These are phyloP conservation scores for Drosophila erecta DNA, from an alignment of 1,140 invertebrate genomes.

Conservation along the genomic window DNA sequence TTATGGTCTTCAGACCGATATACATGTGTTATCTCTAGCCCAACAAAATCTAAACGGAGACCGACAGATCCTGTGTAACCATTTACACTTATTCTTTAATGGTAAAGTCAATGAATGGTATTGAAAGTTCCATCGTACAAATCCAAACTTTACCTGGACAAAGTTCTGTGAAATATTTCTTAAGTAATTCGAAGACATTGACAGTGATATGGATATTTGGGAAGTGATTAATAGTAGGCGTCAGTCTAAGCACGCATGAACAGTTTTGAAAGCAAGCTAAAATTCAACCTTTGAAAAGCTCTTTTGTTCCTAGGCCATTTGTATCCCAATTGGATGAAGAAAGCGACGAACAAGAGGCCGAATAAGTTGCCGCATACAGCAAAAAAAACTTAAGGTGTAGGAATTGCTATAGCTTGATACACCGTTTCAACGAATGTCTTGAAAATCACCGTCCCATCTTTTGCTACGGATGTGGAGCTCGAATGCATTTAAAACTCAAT, in stretches of 20 bases:
- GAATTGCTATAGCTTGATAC: no score
- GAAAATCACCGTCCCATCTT: not conserved
- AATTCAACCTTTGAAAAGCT: no score
- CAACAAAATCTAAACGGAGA: not conserved
- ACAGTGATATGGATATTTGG: no score
- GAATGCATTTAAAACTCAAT: not conserved
- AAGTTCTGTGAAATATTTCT: not conserved
- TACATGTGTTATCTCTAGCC: not conserved
- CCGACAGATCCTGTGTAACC: not conserved
- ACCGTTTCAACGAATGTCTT: constrained; percentile 5
- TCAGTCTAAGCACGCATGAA: no score
- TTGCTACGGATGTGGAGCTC: not conserved
- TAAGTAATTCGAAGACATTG: no score
- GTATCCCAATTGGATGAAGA: no score
- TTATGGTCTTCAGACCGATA: not conserved
- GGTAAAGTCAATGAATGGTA: not conserved
- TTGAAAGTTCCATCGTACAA: not conserved
- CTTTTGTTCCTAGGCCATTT: no score
- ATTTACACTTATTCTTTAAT: not conserved
- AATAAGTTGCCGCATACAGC: no score
- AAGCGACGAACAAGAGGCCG: no score
- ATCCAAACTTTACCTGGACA: not conserved
- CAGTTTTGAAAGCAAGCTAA: no score
- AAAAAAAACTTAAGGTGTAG: no score
- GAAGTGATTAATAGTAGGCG: no score